Percentiles rank a stretch among this genome's conserved stretches.
Evolutionary conservation across 2,797 vertebrate genomes (phyloP).

Genomic region (Macropus fuliginosus): DNA sequence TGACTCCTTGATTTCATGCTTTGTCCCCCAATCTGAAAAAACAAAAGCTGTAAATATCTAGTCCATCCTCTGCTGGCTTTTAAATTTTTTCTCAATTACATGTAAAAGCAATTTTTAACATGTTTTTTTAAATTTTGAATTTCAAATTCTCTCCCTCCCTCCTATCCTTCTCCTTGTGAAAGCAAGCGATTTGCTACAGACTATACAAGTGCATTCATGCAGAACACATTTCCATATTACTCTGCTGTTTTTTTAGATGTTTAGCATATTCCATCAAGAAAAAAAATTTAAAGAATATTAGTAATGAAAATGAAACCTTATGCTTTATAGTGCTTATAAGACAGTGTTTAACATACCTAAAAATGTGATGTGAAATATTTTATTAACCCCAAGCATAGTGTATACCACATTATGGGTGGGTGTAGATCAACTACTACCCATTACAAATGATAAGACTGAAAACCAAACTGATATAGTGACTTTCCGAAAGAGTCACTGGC

Average conservation of each 20-base stretch:
- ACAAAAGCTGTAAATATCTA: slow-evolving; percentile 54
- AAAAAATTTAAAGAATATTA: background rate
- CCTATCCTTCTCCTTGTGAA: background rate
- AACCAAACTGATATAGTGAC: background rate
- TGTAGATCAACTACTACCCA: background rate
- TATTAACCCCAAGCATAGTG: background rate
- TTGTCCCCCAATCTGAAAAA: slow-evolving; percentile 75
- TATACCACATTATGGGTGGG: background rate
- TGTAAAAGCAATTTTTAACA: background rate
- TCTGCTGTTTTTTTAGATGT: background rate
- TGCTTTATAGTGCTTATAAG: background rate
- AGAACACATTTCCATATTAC: background rate
- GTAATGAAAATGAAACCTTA: background rate
- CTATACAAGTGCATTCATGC: background rate
- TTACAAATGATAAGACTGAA: background rate
- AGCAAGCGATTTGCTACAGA: background rate
- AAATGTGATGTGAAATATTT: background rate
- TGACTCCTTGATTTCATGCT: slow-evolving; percentile 76
- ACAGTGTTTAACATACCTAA: background rate
- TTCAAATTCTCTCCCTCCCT: background rate
- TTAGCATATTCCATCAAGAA: background rate
- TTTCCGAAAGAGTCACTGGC: background rate
- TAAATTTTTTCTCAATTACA: background rate
- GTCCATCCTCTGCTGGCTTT: background rate
- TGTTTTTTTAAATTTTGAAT: background rate